phyloP scores from a whole-genome alignment of 2,797 vertebrate species.

The Selene dorsalis region DNA sequence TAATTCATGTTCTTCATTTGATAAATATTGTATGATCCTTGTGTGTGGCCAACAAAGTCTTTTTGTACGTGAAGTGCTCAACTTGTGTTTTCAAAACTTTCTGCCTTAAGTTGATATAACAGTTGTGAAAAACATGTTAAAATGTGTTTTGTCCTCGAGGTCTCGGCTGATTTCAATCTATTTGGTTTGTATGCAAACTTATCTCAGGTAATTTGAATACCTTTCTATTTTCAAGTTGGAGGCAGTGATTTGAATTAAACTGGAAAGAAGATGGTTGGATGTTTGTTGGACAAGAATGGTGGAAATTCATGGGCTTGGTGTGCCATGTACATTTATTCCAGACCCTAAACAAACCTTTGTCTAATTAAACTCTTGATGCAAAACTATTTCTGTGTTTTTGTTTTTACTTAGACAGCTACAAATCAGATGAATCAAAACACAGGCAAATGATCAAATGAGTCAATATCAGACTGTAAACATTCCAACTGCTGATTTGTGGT shows the following conservation, averaged over 20 bases:
- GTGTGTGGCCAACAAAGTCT: constrained; percentile 26
- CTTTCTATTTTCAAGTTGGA: constrained; percentile 47
- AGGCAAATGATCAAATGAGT: no score
- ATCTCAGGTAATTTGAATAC: constrained; percentile 82
- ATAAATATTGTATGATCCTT: constrained; percentile 39
- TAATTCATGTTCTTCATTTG: constrained; percentile 48
- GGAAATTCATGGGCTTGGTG: constrained; percentile 12
- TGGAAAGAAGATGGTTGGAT: constrained; percentile 47
- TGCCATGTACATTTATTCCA: constrained; percentile 66
- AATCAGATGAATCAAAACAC: no score
- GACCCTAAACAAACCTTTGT: constrained; percentile 52
- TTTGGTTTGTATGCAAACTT: constrained; percentile 76
- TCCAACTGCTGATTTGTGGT: not conserved
- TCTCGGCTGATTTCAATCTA: constrained; percentile 53
- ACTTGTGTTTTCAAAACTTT: constrained; percentile 42
- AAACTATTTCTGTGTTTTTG: constrained; percentile 23
- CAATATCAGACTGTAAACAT: no score
- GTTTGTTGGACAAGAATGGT: constrained; percentile 8
- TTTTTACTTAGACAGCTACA: not conserved
- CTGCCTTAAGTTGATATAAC: constrained; percentile 72
- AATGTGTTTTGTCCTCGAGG: constrained; percentile 43
- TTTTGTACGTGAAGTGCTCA: constrained; percentile 52
- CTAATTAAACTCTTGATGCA: constrained; percentile 69
- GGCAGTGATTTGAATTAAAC: constrained; percentile 40
- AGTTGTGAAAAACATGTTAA: constrained; percentile 29